Evolutionary conservation across 2,113 vertebrate species (phyloP), one percentile per base, ranked within the genome.

Genomic region (Dasyornis broadbenti): DNA sequence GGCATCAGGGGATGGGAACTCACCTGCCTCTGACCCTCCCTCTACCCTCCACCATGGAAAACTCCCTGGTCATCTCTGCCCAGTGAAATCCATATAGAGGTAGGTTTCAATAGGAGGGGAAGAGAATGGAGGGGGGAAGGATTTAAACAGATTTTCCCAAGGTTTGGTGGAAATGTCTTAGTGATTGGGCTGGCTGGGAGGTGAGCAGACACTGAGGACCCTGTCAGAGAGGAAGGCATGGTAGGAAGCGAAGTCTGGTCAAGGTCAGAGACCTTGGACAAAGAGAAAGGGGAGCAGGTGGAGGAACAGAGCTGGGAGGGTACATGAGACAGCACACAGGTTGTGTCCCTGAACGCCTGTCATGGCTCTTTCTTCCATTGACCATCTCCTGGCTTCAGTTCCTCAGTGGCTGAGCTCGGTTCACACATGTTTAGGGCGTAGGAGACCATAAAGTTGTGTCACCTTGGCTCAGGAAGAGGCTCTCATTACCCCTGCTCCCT

Each of bases 341-440:
- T 68, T 84, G 23, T 83, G 18, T 44, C 7, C 33, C 50, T 86
- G 54, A 30, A 63, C 23, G 14, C 5, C 35, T 75, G 44, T 33
- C 52, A n/a, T 52, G n/a, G 35, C 33, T 70, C 40, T 49, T 81
- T 92, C 47, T 40, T 78, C 68, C 44, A 59, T 0, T 75, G 71
- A 53, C n/a, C 63, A 85, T 20, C 11, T 68, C 53, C 31, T 28
- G 12, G 6, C 40, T 61, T 37, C n/a, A 56, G 2, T 2, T 75
- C 60, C 40, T 64, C 22, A 44, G 68, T 6, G 23, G 9, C 76
- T 61, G 28, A 50, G 26, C 17, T 82, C 0, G 0, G 7, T 87
- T 94, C 65, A 28, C 89, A 89, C 11, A 28, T 75, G 56, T 95
- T 92, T 71, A 93, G 94, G 80, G 47, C 94, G 94, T 63, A 92